phyloP scores from a whole-genome alignment of 2,888 invertebrate genomes.

The Agrilus cyanescens region DNA sequence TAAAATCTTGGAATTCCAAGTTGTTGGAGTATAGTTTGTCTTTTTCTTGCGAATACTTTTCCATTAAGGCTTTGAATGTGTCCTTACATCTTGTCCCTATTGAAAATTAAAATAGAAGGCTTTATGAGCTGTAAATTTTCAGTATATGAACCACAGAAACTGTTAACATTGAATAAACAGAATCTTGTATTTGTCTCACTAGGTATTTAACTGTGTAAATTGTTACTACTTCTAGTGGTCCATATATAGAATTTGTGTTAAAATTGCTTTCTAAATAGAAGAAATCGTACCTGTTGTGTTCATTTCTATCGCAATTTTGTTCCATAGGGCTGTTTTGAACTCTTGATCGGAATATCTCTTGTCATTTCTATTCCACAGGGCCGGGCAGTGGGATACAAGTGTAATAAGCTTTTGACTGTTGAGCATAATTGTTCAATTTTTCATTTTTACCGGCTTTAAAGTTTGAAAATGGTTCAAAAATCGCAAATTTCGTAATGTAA shows the following conservation, averaged over 20 bases:
- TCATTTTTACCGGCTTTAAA: too few relatives aligned
- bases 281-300: conserved; percentile 18
- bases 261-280: neutral
- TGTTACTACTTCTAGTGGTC: too few relatives aligned
- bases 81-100: conserved; percentile 21
- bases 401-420: conserved; percentile 18
- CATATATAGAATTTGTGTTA: too few relatives aligned
- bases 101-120: conserved; percentile 6
- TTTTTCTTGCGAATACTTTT: conserved; percentile 24
- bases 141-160: neutral
- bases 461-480: too few relatives aligned
- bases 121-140: neutral
- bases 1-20: conserved; percentile 20
- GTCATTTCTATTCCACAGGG: conserved; percentile 23
- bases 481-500: too few relatives aligned
- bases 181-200: too few relatives aligned
- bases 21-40: conserved; percentile 20
- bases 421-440: conserved; percentile 5
- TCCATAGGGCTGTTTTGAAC: conserved; percentile 21
- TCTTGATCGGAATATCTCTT: conserved; percentile 21
- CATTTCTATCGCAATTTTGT: conserved; percentile 18
- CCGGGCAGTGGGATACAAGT: conserved; percentile 19
- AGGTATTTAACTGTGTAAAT: too few relatives aligned
- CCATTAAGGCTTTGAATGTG: conserved; percentile 22
- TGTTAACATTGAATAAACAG: too few relatives aligned